Evolutionary conservation across 2,113 vertebrate species (phyloP), one percentile per base, ranked within the genome.

Genomic region (Ammodytes dubius): DNA sequence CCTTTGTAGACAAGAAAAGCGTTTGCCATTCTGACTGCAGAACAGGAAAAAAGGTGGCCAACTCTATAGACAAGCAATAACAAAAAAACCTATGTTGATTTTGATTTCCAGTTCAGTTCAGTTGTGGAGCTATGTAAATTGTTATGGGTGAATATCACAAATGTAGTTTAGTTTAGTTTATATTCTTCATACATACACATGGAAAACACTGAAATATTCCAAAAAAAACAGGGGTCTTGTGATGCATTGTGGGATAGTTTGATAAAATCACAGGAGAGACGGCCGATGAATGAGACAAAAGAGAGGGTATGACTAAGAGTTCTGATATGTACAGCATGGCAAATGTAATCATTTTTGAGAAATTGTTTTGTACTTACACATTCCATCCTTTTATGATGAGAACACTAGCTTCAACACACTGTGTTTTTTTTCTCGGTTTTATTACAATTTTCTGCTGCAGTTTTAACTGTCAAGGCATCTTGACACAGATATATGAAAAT

Each of bases 31-130:
- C n/a, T 63, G 67, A 37, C 46, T 63, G 7, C 19, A 49, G 27
- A 27, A 27, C 7, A 56, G 78, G 61, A 53, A 19, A 53, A 19
- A 79, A 73, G 49, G 53, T 17, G 56, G 65, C 45, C n/a, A 46
- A 17, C 7, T 49, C 45, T 13, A 12, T 13, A 35, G 19, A 52
- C 43, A 66, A 66, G 27, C 27, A 27, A 27, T 27, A 27, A 27
- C 27, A 27, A 27, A 27, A 27, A 27, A 27, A 27, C 1, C 79
- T 1, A 3, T 17, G 19, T 12, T 6, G 50, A 27, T 17, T 19
- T 63, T 69, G 50, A 12, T 66, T 68, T 59, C 3, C 9, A 39
- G 17, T 17, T 11, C 42, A 42, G 17, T 47, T 7, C 27, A 42
- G 11, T 9, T 73, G 66, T 27, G 27, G 27, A 52, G 19, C 47